Evolutionary conservation across 2,797 vertebrate species (phyloP), one percentile per base, ranked within the genome.

Genomic region (Epinephelus coioides): DNA sequence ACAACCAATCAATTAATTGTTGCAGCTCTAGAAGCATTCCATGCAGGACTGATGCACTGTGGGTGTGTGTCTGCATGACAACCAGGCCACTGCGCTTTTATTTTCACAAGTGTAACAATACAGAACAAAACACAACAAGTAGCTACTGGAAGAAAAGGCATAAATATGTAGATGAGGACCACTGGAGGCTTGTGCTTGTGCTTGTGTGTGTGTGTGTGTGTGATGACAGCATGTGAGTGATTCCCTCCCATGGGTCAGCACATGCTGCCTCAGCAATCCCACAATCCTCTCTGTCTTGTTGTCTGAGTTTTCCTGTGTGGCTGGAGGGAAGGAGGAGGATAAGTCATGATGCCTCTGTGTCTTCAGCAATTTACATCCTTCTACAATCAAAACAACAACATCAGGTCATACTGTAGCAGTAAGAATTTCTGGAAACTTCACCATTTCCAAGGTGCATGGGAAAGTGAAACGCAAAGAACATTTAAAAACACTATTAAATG

Each of bases 201-300:
- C 2, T 27, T 65, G 47, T 30, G 27, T 30, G 27, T 30, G 3
- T 30, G 5, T 25, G 66, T 69, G 47, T 44, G 34, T 18, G 54
- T 10, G 56, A 40, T 21, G 34, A n/a, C n/a, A 50, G 55, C 49
- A 40, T 57, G 68, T 59, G 59, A 64, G 69, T 46, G 61, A 65
- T 63, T 78, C 34, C 30, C 25, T 72, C 30, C 56, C 6, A 1
- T 57, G 11, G 21, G 57, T 25, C 47, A 25, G 69, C 46, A 55
- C 51, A 50, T 61, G 49, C 70, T 57, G 23, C 19, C 63, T 76
- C 57, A 72, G 66, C 68, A 54, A 34, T 82, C 62, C 64, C 63
- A 53, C 56, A 62, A 43, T 21, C 47, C 64, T 67, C 59, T 65
- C 18, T 63, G 75, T 82, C 51, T 64, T 50, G 38, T 68, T 73